Conservation (phyloP, 2,113 vertebrate species). For the Corydoras maculifer region DNA sequence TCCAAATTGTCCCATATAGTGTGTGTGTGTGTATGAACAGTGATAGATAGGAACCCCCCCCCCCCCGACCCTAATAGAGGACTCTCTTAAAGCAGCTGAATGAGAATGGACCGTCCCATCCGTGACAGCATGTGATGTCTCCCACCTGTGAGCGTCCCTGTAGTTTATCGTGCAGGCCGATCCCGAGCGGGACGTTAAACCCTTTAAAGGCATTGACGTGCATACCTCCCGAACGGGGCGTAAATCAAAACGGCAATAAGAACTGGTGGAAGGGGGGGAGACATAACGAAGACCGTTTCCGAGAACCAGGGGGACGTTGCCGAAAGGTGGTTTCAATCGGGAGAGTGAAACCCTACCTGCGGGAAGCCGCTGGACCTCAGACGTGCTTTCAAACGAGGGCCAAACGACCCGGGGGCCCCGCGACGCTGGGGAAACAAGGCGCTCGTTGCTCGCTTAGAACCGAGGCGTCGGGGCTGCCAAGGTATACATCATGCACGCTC, state of each 20-base stretch:
- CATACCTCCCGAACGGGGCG: conserved; percentile 23
- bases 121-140: no score
- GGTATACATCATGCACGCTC: conserved; percentile 63
- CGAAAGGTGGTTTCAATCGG: conserved; percentile 52
- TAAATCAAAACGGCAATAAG: conserved; percentile 28
- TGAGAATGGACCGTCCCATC: no score
- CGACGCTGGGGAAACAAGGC: conserved; percentile 60
- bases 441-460: conserved; percentile 51
- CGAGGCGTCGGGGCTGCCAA: conserved; percentile 53
- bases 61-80: no score
- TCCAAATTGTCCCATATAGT: no score
- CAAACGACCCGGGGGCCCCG: conserved; percentile 48
- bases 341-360: conserved; percentile 50
- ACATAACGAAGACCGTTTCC: conserved; percentile 34
- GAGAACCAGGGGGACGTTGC: no score
- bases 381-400: conserved; percentile 29
- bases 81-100: no score
- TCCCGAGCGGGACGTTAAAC: conserved; percentile 13
- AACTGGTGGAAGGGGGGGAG: neutral
- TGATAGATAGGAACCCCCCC: no score
- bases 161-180: conserved; percentile 34
- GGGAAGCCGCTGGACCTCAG: conserved; percentile 44
- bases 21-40: no score
- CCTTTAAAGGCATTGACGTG: conserved; percentile 17
- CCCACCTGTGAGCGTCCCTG: neutral